Evolutionary conservation across 2,888 invertebrate species (phyloP).

Genomic region (Andricus quercusramuli): DNA sequence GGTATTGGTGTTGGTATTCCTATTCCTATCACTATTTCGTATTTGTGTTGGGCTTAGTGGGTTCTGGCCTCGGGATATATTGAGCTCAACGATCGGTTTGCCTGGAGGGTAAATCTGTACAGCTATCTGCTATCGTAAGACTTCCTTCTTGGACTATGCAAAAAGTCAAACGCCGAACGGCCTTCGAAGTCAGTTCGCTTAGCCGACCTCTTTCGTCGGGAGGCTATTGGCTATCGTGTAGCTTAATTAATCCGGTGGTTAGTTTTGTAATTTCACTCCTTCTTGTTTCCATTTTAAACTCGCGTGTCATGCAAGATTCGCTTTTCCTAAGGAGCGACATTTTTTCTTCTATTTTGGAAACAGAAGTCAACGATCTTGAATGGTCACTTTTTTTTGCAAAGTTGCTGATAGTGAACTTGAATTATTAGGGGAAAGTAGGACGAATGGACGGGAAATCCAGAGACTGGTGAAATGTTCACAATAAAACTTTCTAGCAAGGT

Average conservation of each 20-base stretch:
- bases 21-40: conserved; percentile 20
- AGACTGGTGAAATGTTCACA: conserved; percentile 13
- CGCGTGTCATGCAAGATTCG: conserved; percentile 25
- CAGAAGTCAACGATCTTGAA: background rate
- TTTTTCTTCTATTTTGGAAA: background rate
- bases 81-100: conserved; percentile 35
- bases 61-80: conserved; percentile 38
- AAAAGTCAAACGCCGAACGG: conserved; percentile 29
- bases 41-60: conserved; percentile 9
- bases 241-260: conserved; percentile 34
- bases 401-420: conserved; percentile 36
- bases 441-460: conserved; percentile 13
- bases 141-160: conserved; percentile 41
- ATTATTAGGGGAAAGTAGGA: conserved; percentile 25
- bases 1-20: background rate
- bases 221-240: conserved; percentile 34
- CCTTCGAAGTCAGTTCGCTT: conserved; percentile 37
- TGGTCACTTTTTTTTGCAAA: conserved; percentile 23
- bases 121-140: conserved; percentile 30
- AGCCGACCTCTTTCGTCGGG: conserved; percentile 11
- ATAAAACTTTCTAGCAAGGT: conserved; percentile 17
- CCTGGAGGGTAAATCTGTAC: conserved; percentile 25
- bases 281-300: conserved; percentile 40
- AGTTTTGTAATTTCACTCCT: conserved; percentile 38
- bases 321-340: conserved; percentile 37